phyloP scores from a whole-genome alignment of 2,113 vertebrate species.

The Sigmodon hispidus region DNA sequence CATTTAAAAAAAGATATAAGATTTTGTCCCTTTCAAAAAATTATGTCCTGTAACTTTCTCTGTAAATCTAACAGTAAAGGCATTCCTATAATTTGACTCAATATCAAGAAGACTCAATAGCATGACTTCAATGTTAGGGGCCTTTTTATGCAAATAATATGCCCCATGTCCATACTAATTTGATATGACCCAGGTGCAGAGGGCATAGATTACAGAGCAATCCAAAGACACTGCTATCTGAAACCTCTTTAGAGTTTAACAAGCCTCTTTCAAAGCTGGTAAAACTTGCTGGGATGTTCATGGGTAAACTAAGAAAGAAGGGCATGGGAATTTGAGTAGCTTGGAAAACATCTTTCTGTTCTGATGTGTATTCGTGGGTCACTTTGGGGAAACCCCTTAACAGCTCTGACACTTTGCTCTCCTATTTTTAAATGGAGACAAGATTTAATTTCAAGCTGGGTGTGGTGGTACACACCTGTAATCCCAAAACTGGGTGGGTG shows the following conservation, averaged over 20 bases:
- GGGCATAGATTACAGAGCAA: background rate
- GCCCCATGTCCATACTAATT: background rate
- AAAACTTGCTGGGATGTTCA: constrained; percentile 48
- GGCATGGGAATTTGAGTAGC: constrained; percentile 23
- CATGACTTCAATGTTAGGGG: background rate
- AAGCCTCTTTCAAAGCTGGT: constrained; percentile 50
- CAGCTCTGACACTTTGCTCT: background rate
- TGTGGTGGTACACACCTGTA: background rate
- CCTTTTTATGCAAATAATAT: constrained; percentile 29
- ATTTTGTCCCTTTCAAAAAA: constrained; percentile 31
- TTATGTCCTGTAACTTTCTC: constrained; percentile 1
- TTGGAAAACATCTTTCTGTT: background rate
- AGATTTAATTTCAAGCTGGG: background rate
- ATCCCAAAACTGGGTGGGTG: background rate
- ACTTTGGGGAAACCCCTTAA: background rate
- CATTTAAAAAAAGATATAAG: background rate
- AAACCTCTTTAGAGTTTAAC: constrained; percentile 31
- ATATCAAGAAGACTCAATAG: background rate
- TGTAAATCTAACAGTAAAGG: constrained; percentile 3
- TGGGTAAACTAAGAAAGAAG: constrained; percentile 56
- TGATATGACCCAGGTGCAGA: constrained; percentile 69
- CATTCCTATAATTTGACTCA: constrained; percentile 16
- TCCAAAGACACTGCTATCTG: constrained; percentile 41
- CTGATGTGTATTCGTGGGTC: background rate
- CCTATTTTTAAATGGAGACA: background rate